phyloP scores from a whole-genome alignment of 2,888 invertebrate species.

The Prostheceraeus crozeri region DNA sequence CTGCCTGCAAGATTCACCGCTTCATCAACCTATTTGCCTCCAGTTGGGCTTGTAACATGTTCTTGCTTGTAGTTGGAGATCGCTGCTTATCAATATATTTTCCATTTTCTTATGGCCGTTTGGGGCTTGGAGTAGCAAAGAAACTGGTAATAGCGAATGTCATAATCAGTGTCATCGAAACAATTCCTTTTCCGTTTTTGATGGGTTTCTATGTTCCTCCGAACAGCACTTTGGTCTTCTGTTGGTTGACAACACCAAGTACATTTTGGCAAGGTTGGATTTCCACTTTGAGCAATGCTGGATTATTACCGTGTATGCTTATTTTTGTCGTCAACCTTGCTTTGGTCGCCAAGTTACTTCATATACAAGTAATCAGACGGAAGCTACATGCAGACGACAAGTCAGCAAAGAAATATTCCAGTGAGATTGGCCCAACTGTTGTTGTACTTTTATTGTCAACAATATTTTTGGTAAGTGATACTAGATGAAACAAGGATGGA shows the following conservation, averaged over 20 bases:
- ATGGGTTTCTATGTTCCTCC: background rate
- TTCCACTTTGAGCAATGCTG: background rate
- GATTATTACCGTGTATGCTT: background rate
- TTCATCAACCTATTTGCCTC: background rate
- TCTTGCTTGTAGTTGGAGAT: conserved; percentile 7
- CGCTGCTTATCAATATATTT: conserved; percentile 13
- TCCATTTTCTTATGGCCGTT: conserved; percentile 12
- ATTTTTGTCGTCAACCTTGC: conserved; percentile 4
- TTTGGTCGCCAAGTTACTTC: background rate
- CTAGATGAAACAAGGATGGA: too few species aligned
- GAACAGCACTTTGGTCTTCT: background rate
- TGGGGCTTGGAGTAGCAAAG: background rate
- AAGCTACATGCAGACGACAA: background rate
- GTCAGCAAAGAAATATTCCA: too few species aligned
- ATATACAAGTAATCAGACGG: background rate
- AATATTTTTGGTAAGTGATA: conserved; percentile 6
- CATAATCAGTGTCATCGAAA: background rate
- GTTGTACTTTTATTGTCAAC: conserved; percentile 10
- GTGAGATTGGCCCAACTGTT: conserved; percentile 1
- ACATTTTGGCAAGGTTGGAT: background rate
- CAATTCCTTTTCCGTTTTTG: conserved; percentile 14
- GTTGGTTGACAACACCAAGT: background rate
- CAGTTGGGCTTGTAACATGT: conserved; percentile 4
- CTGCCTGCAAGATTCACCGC: conserved; percentile 1
- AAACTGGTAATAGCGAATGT: background rate